These are phyloP conservation scores for Pygoscelis adeliae DNA, from an alignment of 2,113 vertebrate species.

Conservation along the genomic window DNA sequence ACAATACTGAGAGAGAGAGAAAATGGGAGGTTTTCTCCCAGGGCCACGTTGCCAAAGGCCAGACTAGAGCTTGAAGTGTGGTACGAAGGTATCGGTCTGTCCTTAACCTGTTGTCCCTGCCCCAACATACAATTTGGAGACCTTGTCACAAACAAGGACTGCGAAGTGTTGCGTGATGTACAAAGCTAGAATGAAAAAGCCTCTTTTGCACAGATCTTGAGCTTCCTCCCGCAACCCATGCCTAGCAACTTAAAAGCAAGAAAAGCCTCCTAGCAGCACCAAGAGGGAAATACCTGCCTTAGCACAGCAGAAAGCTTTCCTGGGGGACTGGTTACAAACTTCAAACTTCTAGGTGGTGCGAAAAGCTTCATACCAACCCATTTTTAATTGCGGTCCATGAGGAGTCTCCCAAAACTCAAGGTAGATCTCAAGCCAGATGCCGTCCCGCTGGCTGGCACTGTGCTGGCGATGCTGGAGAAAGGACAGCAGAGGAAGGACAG, in stretches of 20 bases:
- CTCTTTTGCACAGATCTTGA: accelerated
- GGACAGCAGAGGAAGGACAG: neutral
- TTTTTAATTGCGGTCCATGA: neutral
- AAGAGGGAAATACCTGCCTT: neutral
- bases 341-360: neutral
- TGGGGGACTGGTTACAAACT: neutral
- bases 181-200: neutral
- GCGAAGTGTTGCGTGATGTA: neutral
- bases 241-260: neutral
- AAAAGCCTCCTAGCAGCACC: neutral
- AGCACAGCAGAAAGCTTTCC: neutral
- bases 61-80: neutral
- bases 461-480: neutral
- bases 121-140: neutral
- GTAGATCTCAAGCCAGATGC: neutral
- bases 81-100: neutral
- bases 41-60: neutral
- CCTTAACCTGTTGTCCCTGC: neutral
- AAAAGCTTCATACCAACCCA: neutral
- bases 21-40: neutral
- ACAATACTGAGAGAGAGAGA: neutral
- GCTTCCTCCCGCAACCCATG: neutral
- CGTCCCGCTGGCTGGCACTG: accelerated
- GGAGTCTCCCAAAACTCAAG: neutral
- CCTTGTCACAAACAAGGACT: neutral